Evolutionary conservation across 1,140 invertebrate genomes (phyloP).

Genomic region (Apis dorsata): DNA sequence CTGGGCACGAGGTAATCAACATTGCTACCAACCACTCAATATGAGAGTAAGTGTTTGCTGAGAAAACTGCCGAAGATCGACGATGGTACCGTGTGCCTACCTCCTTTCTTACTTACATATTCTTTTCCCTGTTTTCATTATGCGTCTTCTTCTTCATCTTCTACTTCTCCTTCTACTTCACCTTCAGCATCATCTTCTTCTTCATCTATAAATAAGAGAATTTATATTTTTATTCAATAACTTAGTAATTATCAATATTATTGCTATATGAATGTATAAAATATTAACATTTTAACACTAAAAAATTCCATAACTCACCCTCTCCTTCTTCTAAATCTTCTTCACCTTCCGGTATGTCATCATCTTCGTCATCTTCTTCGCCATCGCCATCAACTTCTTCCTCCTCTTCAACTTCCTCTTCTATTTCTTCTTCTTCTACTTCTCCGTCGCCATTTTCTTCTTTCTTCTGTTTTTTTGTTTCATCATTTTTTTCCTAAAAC

Average conservation of each 20-base stretch:
- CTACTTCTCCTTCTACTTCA: conserved; percentile 83
- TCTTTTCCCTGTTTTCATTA: conserved; percentile 78
- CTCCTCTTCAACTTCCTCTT: conserved; percentile 78
- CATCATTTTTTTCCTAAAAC: conserved; percentile 86
- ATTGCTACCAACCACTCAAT: conserved; percentile 80
- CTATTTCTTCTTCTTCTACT: conserved; percentile 76
- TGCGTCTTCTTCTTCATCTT: conserved; percentile 80
- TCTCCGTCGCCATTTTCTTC: conserved; percentile 86
- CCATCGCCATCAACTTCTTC: conserved; percentile 79
- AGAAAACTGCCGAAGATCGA: conserved; percentile 75
- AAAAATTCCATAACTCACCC: conserved; percentile 70
- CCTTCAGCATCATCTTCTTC: conserved; percentile 81
- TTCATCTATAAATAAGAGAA: conserved; percentile 81
- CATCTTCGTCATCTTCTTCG: conserved; percentile 85
- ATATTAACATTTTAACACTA: background rate
- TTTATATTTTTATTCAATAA: background rate
- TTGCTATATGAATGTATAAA: background rate
- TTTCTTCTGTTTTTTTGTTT: conserved; percentile 89
- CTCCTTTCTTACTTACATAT: conserved; percentile 78
- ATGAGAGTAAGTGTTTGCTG: conserved; percentile 79
- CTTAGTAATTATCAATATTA: background rate
- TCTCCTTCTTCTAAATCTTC: conserved; percentile 86
- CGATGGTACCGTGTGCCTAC: conserved; percentile 66
- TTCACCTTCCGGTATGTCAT: conserved; percentile 84
- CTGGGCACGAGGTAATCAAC: conserved; percentile 75